phyloP scores from a whole-genome alignment of 1,140 invertebrate genomes.

The Pseudomyrmex pallidus region DNA sequence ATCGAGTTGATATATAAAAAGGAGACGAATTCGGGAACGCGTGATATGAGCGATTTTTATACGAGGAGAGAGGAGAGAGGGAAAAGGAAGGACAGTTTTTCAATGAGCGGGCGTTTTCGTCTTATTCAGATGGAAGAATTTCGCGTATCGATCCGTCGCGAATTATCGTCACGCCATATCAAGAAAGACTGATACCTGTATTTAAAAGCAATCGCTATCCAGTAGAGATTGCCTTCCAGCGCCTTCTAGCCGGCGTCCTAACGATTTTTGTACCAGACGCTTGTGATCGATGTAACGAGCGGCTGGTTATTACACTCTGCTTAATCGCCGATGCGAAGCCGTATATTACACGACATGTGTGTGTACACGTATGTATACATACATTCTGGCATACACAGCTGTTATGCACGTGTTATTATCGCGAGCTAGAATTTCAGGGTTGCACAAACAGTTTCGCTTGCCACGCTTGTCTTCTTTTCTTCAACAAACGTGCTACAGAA shows the following conservation, averaged over 20 bases:
- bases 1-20: conserved; percentile 12
- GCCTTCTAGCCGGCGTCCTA: conserved; percentile 11
- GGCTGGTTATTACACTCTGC: conserved; percentile 52
- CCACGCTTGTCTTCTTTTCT: not conserved
- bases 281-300: conserved; percentile 42
- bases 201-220: conserved; percentile 29
- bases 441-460: conserved; percentile 30
- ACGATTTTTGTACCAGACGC: conserved; percentile 36
- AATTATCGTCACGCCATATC: conserved; percentile 25
- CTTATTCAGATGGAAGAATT: not conserved
- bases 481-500: not conserved
- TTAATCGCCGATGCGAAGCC: conserved; percentile 26
- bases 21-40: conserved; percentile 1
- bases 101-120: conserved; percentile 9
- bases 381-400: not conserved
- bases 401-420: conserved; percentile 15
- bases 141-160: conserved; percentile 14
- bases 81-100: conserved; percentile 18
- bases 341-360: not conserved
- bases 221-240: conserved; percentile 25
- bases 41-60: conserved; percentile 4
- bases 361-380: not conserved
- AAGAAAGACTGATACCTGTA: conserved; percentile 20
- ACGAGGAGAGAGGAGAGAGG: not conserved
- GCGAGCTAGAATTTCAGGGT: conserved; percentile 39